These are phyloP conservation scores for Tadarida brasiliensis DNA, from an alignment of 2,797 vertebrate species.

Conservation along the genomic window DNA sequence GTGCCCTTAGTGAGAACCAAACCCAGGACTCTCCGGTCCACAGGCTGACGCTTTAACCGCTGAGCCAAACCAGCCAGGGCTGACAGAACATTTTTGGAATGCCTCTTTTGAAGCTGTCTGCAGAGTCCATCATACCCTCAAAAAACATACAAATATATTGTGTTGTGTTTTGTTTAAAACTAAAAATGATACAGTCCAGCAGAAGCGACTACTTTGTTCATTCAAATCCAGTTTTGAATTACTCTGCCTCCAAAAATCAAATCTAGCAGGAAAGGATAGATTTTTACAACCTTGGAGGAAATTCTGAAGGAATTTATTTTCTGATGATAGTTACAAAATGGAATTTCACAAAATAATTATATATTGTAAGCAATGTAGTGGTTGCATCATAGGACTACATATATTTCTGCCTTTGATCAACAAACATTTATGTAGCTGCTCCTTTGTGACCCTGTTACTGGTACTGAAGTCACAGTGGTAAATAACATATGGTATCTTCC, in stretches of 20 bases:
- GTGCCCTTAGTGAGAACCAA: too few relatives aligned
- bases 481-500: not conserved
- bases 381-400: not conserved
- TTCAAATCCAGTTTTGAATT: not conserved
- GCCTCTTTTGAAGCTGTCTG: not conserved
- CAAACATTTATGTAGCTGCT: not conserved
- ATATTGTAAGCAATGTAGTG: not conserved
- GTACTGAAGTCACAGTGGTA: not conserved
- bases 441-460: not conserved
- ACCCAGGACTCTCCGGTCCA: too few relatives aligned
- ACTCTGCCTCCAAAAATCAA: not conserved
- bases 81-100: not conserved
- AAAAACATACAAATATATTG: conserved; percentile 3
- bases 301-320: not conserved
- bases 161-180: conserved; percentile 6
- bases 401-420: not conserved
- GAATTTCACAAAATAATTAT: conserved; percentile 35
- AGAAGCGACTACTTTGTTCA: not conserved
- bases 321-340: conserved; percentile 22
- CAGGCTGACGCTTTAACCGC: too few relatives aligned
- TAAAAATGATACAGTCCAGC: not conserved
- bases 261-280: not conserved
- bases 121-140: not conserved
- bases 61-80: too few relatives aligned
- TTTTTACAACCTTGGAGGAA: not conserved